These are phyloP conservation scores for Phenganax subtilis DNA, from an alignment of 92 coral and sea anemone genomes.

Conservation along the genomic window DNA sequence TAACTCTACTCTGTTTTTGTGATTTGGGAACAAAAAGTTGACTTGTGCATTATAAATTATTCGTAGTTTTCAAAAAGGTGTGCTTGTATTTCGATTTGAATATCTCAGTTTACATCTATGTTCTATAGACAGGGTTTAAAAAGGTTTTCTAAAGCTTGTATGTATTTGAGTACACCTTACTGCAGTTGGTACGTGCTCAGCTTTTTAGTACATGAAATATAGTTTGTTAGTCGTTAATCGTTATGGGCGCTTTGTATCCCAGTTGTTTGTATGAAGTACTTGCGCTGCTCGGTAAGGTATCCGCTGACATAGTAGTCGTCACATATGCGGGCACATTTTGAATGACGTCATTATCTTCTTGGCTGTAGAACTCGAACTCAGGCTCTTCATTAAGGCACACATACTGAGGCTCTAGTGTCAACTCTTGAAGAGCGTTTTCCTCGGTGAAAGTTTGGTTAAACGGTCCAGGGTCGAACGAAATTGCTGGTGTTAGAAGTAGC, in stretches of 20 bases:
- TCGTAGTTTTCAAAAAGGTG: neutral
- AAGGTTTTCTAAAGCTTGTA: neutral
- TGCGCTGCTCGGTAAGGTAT: too few relatives aligned
- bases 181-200: neutral
- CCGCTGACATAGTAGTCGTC: neutral
- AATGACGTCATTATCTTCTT: constrained; percentile 6
- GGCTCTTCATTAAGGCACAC: constrained; percentile 61
- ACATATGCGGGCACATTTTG: neutral
- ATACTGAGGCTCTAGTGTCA: constrained; percentile 55
- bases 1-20: neutral
- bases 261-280: too few relatives aligned
- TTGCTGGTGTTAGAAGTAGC: constrained; percentile 27
- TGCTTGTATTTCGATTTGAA: neutral
- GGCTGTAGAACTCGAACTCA: constrained; percentile 7
- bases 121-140: neutral
- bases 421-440: constrained; percentile 47
- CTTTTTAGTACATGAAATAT: too few relatives aligned
- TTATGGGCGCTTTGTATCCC: too few relatives aligned
- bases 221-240: too few relatives aligned
- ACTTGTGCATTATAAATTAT: too few relatives aligned
- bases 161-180: neutral
- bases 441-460: constrained; percentile 55
- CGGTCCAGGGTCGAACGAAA: constrained; percentile 49
- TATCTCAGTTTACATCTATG: constrained; percentile 3
- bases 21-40: too few relatives aligned